Conservation (phyloP, 1,140 invertebrate species). For the Andricus grossulariae region DNA sequence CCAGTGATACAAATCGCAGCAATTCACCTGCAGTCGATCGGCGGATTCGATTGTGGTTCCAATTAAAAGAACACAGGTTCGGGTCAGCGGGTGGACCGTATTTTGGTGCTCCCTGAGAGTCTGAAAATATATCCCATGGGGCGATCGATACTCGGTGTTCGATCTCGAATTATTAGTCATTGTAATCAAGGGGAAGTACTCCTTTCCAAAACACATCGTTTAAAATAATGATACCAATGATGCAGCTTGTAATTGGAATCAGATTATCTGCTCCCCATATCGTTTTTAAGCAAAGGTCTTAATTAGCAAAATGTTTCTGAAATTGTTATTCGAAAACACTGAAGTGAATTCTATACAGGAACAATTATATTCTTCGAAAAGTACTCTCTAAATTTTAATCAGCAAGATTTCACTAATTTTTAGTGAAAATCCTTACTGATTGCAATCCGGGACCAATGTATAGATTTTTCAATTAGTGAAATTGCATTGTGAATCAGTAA, state of each 20-base stretch:
- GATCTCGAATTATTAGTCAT: conserved; percentile 15
- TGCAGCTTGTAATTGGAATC: background rate
- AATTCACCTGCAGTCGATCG: conserved; percentile 70
- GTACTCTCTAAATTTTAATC: too few species aligned
- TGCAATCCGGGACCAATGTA: too few species aligned
- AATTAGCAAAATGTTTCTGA: too few species aligned
- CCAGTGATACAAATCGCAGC: conserved; percentile 72
- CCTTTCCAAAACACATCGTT: background rate
- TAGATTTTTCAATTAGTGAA: too few species aligned
- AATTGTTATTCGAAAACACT: too few species aligned
- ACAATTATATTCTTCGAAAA: too few species aligned
- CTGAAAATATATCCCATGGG: conserved; percentile 34
- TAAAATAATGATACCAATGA: background rate
- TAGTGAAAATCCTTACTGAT: too few species aligned
- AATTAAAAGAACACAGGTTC: conserved; percentile 72
- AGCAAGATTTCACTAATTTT: too few species aligned
- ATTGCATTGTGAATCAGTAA: too few species aligned
- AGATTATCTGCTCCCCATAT: background rate
- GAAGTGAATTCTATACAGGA: too few species aligned
- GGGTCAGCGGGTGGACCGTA: conserved; percentile 64
- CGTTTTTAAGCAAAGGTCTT: too few species aligned
- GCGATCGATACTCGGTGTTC: conserved; percentile 21
- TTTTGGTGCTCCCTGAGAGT: conserved; percentile 35
- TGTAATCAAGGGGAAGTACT: conserved; percentile 2
- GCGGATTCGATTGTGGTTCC: conserved; percentile 66